These are phyloP conservation scores for Danaus plexippus DNA, from an alignment of 1,140 invertebrate genomes.

Conservation along the genomic window DNA sequence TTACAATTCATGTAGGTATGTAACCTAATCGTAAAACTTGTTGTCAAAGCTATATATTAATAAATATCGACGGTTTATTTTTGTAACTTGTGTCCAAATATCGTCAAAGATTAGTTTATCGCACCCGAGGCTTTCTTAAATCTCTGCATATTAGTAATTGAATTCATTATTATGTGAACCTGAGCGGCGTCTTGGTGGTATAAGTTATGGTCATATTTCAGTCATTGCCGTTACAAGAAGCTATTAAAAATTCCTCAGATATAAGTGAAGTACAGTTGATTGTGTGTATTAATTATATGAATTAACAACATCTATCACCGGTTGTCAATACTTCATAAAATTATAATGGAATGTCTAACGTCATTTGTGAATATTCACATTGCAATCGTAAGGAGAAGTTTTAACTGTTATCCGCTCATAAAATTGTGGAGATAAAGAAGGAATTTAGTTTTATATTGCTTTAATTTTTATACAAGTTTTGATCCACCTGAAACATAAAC, in stretches of 20 bases:
- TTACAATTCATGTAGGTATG: conserved; percentile 23
- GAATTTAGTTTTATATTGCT: no score
- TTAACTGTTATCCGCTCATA: no score
- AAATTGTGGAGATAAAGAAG: conserved; percentile 3
- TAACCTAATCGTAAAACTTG: conserved; percentile 33
- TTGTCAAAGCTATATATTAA: conserved; percentile 53
- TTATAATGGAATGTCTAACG: no score
- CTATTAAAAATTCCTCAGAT: conserved; percentile 13
- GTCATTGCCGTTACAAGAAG: conserved; percentile 3
- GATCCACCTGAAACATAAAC: no score
- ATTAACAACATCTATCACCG: conserved; percentile 1
- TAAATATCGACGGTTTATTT: conserved; percentile 59
- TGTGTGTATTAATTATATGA: conserved; percentile 9
- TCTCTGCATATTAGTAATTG: conserved; percentile 42
- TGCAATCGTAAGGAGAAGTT: no score
- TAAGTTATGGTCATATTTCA: conserved; percentile 23
- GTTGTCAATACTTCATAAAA: no score
- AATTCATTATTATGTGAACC: conserved; percentile 52
- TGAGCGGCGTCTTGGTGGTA: conserved; percentile 22
- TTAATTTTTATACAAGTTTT: no score
- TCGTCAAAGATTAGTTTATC: conserved; percentile 57
- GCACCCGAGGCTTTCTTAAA: conserved; percentile 38
- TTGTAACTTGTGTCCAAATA: conserved; percentile 59
- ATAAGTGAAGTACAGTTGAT: conserved; percentile 1
- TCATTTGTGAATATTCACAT: no score